Conservation (phyloP, 1,140 invertebrate genomes). For the Bombus superbus region DNA sequence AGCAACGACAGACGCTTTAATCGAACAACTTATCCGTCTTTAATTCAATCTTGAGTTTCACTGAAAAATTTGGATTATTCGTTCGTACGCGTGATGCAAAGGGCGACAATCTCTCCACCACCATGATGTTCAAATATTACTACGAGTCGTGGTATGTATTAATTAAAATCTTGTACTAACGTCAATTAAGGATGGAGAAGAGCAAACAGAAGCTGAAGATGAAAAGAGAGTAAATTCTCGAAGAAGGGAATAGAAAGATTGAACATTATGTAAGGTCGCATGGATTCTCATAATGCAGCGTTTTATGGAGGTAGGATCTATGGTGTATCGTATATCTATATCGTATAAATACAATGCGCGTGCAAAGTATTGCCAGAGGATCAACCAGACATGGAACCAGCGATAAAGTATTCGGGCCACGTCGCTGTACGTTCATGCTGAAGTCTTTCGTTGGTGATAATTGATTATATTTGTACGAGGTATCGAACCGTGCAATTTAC, state of each 20-base stretch:
- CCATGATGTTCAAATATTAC: no score
- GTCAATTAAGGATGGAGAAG: not conserved
- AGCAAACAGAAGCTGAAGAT: not conserved
- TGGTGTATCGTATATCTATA: not conserved
- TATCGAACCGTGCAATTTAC: not conserved
- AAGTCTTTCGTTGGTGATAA: not conserved
- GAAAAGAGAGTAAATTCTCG: no score
- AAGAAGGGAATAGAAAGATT: not conserved
- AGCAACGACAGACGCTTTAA: no score
- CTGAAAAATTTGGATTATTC: no score
- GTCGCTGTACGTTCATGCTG: not conserved
- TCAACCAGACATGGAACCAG: not conserved
- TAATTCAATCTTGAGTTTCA: no score
- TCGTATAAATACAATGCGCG: not conserved
- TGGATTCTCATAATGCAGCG: not conserved
- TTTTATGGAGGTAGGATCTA: not conserved
- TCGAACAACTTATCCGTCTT: no score
- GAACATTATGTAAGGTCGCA: not conserved
- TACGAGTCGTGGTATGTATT: no score
- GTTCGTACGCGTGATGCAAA: no score
- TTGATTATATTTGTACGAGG: not conserved
- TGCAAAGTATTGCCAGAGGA: not conserved
- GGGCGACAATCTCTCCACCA: no score
- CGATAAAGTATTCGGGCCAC: slow-evolving; percentile 2
- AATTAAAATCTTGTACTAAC: no score